These are phyloP conservation scores for Rhyzopertha dominica DNA, from an alignment of 1,140 invertebrate genomes.

Conservation along the genomic window DNA sequence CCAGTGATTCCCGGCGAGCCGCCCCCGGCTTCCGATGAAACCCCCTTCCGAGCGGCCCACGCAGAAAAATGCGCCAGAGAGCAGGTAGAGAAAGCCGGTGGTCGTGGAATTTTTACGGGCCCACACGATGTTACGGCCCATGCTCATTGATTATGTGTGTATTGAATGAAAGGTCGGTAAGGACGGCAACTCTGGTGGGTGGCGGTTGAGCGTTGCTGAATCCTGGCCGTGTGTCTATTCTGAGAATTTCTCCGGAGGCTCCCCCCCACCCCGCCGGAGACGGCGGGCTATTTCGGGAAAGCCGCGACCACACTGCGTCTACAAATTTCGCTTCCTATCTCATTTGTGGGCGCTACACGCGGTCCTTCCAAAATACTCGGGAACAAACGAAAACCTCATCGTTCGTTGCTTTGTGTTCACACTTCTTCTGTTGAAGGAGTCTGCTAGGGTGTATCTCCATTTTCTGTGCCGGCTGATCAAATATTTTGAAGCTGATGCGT, in stretches of 20 bases:
- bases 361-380: neutral
- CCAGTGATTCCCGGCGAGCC: too few relatives aligned
- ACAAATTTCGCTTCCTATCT: too few relatives aligned
- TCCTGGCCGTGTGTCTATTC: constrained; percentile 1
- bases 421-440: constrained; percentile 1
- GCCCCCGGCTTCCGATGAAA: too few relatives aligned
- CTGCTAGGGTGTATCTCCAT: neutral
- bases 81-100: too few relatives aligned
- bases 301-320: neutral
- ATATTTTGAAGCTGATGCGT: too few relatives aligned
- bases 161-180: constrained; percentile 15
- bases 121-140: too few relatives aligned
- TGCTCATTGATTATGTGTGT: too few relatives aligned
- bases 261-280: neutral
- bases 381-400: neutral
- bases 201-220: constrained; percentile 2
- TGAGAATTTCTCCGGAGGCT: too few relatives aligned
- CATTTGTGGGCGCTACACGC: neutral
- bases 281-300: constrained; percentile 2
- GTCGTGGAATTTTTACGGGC: too few relatives aligned
- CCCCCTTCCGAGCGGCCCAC: too few relatives aligned
- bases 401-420: neutral
- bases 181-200: constrained; percentile 4
- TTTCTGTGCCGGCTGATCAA: neutral
- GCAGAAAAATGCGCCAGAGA: too few relatives aligned